A percentile compares a stretch with the other conserved stretches of the same genome.
Conservation (phyloP, 2,888 invertebrate genomes). For the Andrena praecox region DNA sequence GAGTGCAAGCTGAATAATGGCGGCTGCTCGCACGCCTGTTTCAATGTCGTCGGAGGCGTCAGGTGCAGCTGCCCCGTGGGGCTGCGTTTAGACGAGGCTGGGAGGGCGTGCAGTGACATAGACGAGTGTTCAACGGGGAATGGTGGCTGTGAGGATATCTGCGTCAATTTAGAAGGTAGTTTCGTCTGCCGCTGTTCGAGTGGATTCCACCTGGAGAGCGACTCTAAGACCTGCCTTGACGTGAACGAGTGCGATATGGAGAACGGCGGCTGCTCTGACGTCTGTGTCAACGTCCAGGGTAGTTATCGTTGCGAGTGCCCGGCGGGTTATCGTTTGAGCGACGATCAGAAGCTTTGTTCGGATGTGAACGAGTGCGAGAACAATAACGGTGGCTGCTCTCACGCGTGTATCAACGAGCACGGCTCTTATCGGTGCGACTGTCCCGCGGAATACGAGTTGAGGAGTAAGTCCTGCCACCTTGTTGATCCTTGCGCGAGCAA, state of each 20-base stretch:
- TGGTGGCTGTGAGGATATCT: slow-evolving; percentile 85
- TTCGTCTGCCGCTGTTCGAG: slow-evolving; percentile 86
- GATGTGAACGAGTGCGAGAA: slow-evolving; percentile 83
- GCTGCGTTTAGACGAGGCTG: slow-evolving; percentile 76
- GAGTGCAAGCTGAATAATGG: slow-evolving; percentile 87
- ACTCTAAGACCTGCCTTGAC: slow-evolving; percentile 83
- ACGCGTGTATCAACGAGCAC: slow-evolving; percentile 86
- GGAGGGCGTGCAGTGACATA: slow-evolving; percentile 80
- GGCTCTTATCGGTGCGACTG: slow-evolving; percentile 85
- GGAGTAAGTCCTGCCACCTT: slow-evolving; percentile 68
- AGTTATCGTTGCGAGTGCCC: slow-evolving; percentile 74
- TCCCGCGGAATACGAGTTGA: slow-evolving; percentile 78
- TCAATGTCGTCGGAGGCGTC: slow-evolving; percentile 86
- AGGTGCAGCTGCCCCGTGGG: slow-evolving; percentile 86
- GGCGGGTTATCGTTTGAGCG: slow-evolving; percentile 84
- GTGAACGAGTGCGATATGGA: slow-evolving; percentile 81
- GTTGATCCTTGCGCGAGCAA: slow-evolving; percentile 73
- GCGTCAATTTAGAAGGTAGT: slow-evolving; percentile 85
- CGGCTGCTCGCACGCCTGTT: slow-evolving; percentile 88
- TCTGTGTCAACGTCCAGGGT: slow-evolving; percentile 69
- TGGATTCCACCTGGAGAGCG: slow-evolving; percentile 81
- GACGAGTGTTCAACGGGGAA: slow-evolving; percentile 81
- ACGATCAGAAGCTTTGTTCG: slow-evolving; percentile 83
- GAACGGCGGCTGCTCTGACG: slow-evolving; percentile 85
- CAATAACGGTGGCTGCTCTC: slow-evolving; percentile 84